A percentile compares a stretch with the other conserved stretches of the same genome.
Evolutionary conservation across 2,113 vertebrate species (phyloP).

Genomic region (Anarrhichthys ocellatus): DNA sequence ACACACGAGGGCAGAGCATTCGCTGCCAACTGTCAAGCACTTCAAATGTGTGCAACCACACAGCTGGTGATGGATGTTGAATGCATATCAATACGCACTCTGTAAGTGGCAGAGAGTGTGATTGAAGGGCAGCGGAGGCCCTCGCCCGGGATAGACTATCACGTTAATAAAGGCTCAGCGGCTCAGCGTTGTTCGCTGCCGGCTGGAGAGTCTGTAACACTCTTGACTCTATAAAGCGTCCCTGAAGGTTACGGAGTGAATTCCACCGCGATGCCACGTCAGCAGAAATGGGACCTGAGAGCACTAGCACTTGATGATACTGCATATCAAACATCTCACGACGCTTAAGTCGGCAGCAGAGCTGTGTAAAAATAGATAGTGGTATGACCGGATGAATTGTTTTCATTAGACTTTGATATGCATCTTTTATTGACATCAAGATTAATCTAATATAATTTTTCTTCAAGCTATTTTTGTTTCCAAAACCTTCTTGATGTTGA

Average conservation of each 20-base stretch:
- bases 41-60: conserved; percentile 7
- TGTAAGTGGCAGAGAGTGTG: background rate
- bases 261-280: conserved; percentile 25
- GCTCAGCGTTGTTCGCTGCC: background rate
- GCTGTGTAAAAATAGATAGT: background rate
- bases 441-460: no score
- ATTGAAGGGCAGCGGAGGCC: conserved; percentile 1
- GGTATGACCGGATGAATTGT: background rate
- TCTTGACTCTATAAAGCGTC: conserved; percentile 40
- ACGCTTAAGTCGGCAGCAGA: conserved; percentile 1
- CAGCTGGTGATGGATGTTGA: conserved; percentile 10
- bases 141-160: conserved; percentile 11
- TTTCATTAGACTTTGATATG: background rate
- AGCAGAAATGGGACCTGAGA: conserved; percentile 52
- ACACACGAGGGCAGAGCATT: conserved; percentile 12
- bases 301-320: conserved; percentile 28
- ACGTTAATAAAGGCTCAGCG: conserved; percentile 19
- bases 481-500: no score
- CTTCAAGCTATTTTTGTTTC: no score
- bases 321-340: conserved; percentile 44
- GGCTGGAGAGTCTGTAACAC: conserved; percentile 22
- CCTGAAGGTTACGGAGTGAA: conserved; percentile 20
- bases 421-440: no score
- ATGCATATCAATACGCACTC: conserved; percentile 37
- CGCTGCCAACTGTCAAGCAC: background rate